phyloP scores from a whole-genome alignment of 2,113 vertebrate genomes.

The Sorex fumeus region DNA sequence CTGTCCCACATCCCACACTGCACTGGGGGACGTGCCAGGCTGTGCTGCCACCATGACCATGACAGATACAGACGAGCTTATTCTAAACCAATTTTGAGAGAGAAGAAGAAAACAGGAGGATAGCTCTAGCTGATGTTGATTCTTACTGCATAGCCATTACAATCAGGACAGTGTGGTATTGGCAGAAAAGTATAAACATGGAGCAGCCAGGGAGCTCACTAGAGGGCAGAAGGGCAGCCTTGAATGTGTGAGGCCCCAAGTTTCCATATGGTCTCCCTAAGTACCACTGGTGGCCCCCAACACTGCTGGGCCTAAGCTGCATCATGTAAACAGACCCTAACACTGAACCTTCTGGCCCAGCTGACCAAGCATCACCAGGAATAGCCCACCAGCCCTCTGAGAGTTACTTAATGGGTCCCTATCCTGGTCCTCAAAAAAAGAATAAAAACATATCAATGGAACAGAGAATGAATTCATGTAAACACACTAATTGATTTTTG shows the following conservation, averaged over 20 bases:
- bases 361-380: no score
- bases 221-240: no score
- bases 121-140: constrained; percentile 6
- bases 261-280: no score
- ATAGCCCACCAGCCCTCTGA: no score
- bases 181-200: not conserved
- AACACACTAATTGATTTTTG: constrained; percentile 40
- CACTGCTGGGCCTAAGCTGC: no score
- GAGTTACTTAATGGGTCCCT: no score
- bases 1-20: not conserved
- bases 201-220: no score
- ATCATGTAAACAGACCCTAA: no score
- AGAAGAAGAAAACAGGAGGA: not conserved
- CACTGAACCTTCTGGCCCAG: no score
- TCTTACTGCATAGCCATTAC: constrained; percentile 15
- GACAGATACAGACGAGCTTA: constrained; percentile 25
- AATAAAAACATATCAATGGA: constrained; percentile 13
- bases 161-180: not conserved
- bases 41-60: not conserved
- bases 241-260: no score
- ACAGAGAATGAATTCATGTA: constrained; percentile 46
- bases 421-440: no score
- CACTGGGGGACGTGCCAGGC: not conserved
- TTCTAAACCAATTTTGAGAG: constrained; percentile 38
- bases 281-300: no score